phyloP scores from a whole-genome alignment of 2,888 invertebrate genomes.

The Drosophila suboccidentalis region DNA sequence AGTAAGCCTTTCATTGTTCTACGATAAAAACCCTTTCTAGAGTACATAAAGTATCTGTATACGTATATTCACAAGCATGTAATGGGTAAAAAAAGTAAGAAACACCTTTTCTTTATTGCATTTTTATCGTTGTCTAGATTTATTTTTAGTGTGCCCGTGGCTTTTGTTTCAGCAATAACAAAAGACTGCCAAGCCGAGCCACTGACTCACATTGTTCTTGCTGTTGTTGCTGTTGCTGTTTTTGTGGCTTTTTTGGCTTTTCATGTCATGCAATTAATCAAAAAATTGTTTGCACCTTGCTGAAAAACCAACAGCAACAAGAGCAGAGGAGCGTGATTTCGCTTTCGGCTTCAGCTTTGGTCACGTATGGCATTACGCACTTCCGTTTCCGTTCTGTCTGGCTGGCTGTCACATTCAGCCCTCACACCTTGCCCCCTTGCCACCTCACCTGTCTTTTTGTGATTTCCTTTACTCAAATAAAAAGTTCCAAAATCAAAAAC shows the following conservation, averaged over 20 bases:
- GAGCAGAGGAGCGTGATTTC: conserved; percentile 15
- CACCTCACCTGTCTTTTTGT: conserved; percentile 31
- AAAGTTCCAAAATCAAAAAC: conserved; percentile 65
- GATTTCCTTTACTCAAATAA: conserved; percentile 54
- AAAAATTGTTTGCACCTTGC: conserved; percentile 72
- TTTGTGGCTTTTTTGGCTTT: conserved; percentile 43
- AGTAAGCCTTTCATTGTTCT: conserved; percentile 24
- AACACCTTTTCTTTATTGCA: conserved; percentile 67
- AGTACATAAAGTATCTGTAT: not conserved
- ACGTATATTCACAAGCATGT: conserved; percentile 1
- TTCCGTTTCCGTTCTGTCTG: conserved; percentile 68
- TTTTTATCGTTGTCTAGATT: conserved; percentile 69
- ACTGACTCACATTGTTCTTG: conserved; percentile 27
- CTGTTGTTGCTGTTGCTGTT: not conserved
- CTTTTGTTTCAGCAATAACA: conserved; percentile 65
- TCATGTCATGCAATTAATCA: conserved; percentile 71
- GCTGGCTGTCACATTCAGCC: conserved; percentile 16
- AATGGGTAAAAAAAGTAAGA: conserved; percentile 20
- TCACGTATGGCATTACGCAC: conserved; percentile 75
- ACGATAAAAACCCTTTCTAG: conserved; percentile 15
- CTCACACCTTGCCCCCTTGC: not conserved
- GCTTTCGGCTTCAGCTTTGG: conserved; percentile 22
- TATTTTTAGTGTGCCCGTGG: conserved; percentile 54
- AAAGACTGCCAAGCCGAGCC: conserved; percentile 41
- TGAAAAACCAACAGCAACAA: conserved; percentile 16